Evolutionary conservation across 2,888 invertebrate genomes (phyloP), one percentile per base, ranked within the genome.

Genomic region (Mesoligia furuncula): DNA sequence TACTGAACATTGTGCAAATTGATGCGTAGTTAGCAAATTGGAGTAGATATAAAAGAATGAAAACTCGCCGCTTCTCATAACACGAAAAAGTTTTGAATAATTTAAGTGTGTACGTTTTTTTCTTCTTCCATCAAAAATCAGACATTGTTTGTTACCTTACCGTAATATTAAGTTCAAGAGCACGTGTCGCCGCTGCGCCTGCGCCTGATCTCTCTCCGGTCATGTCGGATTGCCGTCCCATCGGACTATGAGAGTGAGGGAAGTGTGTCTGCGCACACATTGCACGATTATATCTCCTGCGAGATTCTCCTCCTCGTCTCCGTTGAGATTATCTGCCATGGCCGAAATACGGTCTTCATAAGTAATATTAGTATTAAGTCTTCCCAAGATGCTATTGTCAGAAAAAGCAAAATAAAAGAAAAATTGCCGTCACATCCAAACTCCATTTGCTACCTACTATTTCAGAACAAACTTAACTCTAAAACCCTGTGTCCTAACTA

Each of bases 381-480:
- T 54, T 54, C 24, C 24, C 9, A 54, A 54, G 24, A 54, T 11
- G 3, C 24, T 54, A 54, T 54, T 54, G 11, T 11, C 3, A n/a
- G 24, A n/a, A 54, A n/a, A 54, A 11, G 3, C 11, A 24, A 24
- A 24, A 11, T 11, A 54, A 51, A 20, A 20, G 7, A 51, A 8
- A 51, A 57, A 13, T 13, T n/a, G 24, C 1, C 54, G 54, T n/a
- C 54, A n/a, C n/a, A n/a, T 20, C 20, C 9, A 59, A 27, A 67
- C 57, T 74, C 39, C 20, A 74, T 51, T 75, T 54, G n/a, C 27
- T 67, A 24, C 20, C 48, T 59, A 66, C 13, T 8, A 31, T 57
- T 72, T 42, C 57, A 39, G 57, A 61, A 72, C 57, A 65, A 83
- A 36, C 11, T 45, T 78, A n/a, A n/a, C 24, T 57, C 11, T n/a